Base-by-base conservation (phyloP, 2,888 invertebrate species). In the Chironomus riparius region DNA sequence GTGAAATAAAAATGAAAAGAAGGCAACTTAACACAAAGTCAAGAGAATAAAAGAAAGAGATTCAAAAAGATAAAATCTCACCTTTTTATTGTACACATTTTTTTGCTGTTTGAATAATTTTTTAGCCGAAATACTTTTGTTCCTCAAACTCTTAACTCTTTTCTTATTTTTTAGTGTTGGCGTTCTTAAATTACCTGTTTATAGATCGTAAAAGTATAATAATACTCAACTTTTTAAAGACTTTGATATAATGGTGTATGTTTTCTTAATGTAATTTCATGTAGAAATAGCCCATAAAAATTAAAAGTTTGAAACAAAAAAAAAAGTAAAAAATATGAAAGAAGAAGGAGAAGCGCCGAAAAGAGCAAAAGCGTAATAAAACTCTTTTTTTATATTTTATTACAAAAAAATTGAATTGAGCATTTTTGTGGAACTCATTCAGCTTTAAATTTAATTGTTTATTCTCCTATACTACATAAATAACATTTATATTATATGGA, bases 181-280 rank as follows among this genome's bases (percentile, higher is more conserved):
- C 72, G 72, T 73, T 73, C 72, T 73, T 56, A 73, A 73, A 73
- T 73, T 73, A 73, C 72, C 72, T 73, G 72, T 73, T 73, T 73
- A 73, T 73, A 62, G 72, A 73, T 62, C 72, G 71, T 71, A 48
- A 71, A 71, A 71, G 48, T 15, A 71, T 56, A 56, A 61, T 28
- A 62, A 38, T 62, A 28, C 38, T 62, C 47, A 38, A 62, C 21
- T 56, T 24, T 38, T 73, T 28, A 24, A 24, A 65, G 65, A 24
- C 24, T 24, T 65, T 24, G 65, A 62, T 62, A 62, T 62, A 62
- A 62, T 62, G 22, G 22, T 72, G 72, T 24, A 72, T 73, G 72
- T 73, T 73, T 28, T 73, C 56, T 73, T 73, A 73, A 73, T 73
- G 72, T 73, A 73, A 73, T 73, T 73, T 73, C 72, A 21, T 73